Conservation (phyloP, 2,888 invertebrate species). For the Meta bourneti region DNA sequence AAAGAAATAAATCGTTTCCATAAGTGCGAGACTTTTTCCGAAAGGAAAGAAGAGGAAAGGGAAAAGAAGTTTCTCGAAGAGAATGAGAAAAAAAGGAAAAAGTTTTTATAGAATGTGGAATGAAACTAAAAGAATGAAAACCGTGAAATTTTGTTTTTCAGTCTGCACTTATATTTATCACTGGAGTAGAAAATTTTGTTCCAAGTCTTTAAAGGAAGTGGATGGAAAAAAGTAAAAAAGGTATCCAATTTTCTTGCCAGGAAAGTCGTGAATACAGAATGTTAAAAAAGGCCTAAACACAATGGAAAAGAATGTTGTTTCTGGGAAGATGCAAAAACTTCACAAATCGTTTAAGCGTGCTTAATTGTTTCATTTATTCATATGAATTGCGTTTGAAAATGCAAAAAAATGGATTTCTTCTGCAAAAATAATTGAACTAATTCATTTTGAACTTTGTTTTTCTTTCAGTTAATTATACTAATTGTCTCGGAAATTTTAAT, state of each 20-base stretch:
- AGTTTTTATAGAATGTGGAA: slow-evolving; percentile 17
- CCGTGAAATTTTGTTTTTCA: slow-evolving; percentile 3
- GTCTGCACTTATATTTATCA: slow-evolving; percentile 32
- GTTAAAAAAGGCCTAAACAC: not conserved
- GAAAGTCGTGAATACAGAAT: not conserved
- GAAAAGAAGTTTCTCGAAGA: slow-evolving; percentile 22
- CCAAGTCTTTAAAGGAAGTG: slow-evolving; percentile 4
- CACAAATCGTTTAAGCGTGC: not conserved
- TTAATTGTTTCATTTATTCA: slow-evolving; percentile 1
- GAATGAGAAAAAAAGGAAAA: not conserved
- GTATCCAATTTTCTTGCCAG: not conserved
- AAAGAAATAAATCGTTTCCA: slow-evolving; percentile 49
- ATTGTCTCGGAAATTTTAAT: too few relatives aligned
- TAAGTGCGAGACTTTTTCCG: slow-evolving; percentile 28
- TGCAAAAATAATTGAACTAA: too few relatives aligned
- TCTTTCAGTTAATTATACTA: too few relatives aligned
- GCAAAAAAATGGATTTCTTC: not conserved
- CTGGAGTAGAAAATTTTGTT: slow-evolving; percentile 32
- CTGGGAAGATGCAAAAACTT: not conserved
- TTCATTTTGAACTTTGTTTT: too few relatives aligned
- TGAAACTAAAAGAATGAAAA: slow-evolving; percentile 38
- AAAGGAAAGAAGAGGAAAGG: not conserved
- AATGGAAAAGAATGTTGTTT: not conserved
- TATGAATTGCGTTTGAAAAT: not conserved
- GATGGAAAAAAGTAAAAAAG: slow-evolving; percentile 1